Evolutionary conservation across 2,888 invertebrate species (phyloP), one percentile per base, ranked within the genome.

Genomic region (Tenodera sinensis): DNA sequence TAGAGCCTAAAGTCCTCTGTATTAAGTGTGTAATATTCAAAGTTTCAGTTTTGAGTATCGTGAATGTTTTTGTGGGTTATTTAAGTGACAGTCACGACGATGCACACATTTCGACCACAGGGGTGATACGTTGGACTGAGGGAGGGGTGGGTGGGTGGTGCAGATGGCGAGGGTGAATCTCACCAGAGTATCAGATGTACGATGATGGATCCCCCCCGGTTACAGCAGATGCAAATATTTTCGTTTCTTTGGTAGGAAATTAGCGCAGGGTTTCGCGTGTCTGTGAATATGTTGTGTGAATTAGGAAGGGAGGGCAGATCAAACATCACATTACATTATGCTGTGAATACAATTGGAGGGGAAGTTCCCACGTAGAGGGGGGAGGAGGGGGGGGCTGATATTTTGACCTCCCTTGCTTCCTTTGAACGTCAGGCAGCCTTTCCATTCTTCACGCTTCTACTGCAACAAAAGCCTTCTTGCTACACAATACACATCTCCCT

Each of bases 321-420:
- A 71, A 71, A 71, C 54, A 71, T 71, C 54, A 71, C 54, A 71
- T 71, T 71, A 71, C 54, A 71, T 71, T 71, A 71, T 71, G 54
- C 54, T 71, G 54, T 71, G 54, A 71, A 71, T 71, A 71, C 54
- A 71, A 71, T 83, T 84, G 82, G 27, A 82, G 27, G 30, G 82
- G 25, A 27, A n/a, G 47, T 47, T 54, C 85, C 42, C 34, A 28
- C 84, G 30, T n/a, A 34, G 27, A 14, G 54, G n/a, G 30, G 30
- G 47, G 20, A 25, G 34, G 28, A 7, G 28, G 20, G 34, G 34
- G 28, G 20, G 28, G 2, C 34, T 86, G 86, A 86, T 86, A 87
- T 87, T 87, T 83, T 83, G 82, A 87, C 87, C 87, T 87, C 87
- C 81, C 82, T 30, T 86, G 25, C 54, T 71, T 71, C 82, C 82